phyloP scores from a whole-genome alignment of 23 tunicate species.

The Corella eumyota region DNA sequence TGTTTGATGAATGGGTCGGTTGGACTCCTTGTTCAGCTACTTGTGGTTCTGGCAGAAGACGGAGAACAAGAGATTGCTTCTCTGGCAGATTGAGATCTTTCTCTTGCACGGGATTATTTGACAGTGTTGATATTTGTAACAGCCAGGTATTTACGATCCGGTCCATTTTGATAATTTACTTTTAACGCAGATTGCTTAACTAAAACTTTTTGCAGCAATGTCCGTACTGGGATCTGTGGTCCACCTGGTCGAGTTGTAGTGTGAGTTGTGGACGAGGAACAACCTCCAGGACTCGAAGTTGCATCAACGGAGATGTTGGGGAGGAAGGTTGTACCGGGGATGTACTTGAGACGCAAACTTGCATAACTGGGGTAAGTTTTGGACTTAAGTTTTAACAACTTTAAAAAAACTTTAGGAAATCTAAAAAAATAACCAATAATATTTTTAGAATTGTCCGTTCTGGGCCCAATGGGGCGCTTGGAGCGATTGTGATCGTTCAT shows the following conservation, averaged over 20 bases:
- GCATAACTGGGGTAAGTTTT: conserved; percentile 31
- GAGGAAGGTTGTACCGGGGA: conserved; percentile 47
- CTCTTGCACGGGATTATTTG: conserved; percentile 10
- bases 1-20: conserved; percentile 13
- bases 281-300: conserved; percentile 17
- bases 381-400: no score
- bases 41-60: conserved; percentile 69
- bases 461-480: conserved; percentile 59
- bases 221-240: conserved; percentile 40
- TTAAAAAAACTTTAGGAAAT: no score
- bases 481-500: conserved; percentile 25
- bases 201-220: conserved; percentile 17
- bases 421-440: neutral
- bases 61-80: conserved; percentile 37
- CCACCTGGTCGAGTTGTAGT: conserved; percentile 43
- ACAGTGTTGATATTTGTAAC: conserved; percentile 8
- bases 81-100: conserved; percentile 15
- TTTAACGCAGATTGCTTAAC: neutral
- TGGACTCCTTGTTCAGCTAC: conserved; percentile 52
- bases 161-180: neutral
- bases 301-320: conserved; percentile 68
- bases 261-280: conserved; percentile 54
- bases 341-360: conserved; percentile 1
- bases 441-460: conserved; percentile 25
- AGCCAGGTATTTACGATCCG: conserved; percentile 13